These are phyloP conservation scores for Potamarius usumacintae DNA, from an alignment of 2,113 vertebrate genomes.

Conservation along the genomic window DNA sequence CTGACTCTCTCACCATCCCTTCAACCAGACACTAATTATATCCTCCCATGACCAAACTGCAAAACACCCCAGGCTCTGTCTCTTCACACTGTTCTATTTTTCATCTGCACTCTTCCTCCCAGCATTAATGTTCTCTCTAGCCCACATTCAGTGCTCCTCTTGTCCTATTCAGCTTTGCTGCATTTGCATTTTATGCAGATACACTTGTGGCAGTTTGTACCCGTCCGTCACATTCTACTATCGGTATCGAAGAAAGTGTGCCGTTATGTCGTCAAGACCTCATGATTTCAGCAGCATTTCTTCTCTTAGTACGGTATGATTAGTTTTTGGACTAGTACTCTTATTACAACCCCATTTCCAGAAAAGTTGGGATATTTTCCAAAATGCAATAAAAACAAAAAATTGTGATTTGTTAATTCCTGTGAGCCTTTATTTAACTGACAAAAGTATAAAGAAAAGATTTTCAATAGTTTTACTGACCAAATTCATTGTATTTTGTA, in stretches of 20 bases:
- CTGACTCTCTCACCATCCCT: background rate
- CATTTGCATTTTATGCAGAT: conserved; percentile 17
- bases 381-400: no score
- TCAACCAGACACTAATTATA: conserved; percentile 23
- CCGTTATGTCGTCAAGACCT: background rate
- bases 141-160: conserved; percentile 19
- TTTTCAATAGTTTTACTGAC: no score
- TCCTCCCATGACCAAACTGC: conserved; percentile 23
- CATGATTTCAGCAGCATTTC: background rate
- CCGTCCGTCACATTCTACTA: background rate
- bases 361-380: no score
- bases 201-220: background rate
- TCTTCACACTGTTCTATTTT: conserved; percentile 19
- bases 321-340: background rate
- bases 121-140: background rate
- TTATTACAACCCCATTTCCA: background rate
- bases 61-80: conserved; percentile 3
- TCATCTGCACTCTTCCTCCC: conserved; percentile 16
- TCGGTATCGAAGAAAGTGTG: background rate
- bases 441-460: no score
- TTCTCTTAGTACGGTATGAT: background rate
- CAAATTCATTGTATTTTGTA: no score
- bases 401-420: no score
- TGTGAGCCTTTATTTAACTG: no score
- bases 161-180: conserved; percentile 1